Evolutionary conservation across 2,888 invertebrate genomes (phyloP).

Genomic region (Catonia carolina): DNA sequence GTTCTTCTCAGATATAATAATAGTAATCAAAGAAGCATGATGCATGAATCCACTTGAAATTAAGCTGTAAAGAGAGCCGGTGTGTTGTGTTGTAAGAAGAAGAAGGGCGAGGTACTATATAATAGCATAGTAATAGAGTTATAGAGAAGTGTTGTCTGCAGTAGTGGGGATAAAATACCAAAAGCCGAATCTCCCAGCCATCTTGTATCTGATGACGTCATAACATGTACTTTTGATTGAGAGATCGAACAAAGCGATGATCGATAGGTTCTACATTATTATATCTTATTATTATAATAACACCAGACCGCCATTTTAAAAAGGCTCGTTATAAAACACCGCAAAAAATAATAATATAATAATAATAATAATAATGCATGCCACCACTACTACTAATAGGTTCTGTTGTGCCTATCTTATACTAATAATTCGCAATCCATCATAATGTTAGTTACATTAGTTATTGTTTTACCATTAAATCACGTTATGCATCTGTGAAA

Average conservation of each 20-base stretch:
- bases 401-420: too few relatives aligned
- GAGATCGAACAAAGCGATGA: slow-evolving; percentile 16
- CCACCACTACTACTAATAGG: too few relatives aligned
- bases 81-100: slow-evolving; percentile 5
- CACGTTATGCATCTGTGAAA: too few relatives aligned
- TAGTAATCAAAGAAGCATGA: slow-evolving; percentile 28
- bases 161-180: not conserved
- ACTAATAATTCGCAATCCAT: too few relatives aligned
- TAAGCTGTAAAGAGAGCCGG: slow-evolving; percentile 23
- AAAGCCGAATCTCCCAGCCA: slow-evolving; percentile 13
- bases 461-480: too few relatives aligned
- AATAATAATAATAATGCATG: not conserved
- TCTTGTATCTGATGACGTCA: slow-evolving; percentile 21
- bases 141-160: too few relatives aligned
- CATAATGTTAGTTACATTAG: too few relatives aligned
- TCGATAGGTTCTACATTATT: not conserved
- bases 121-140: not conserved
- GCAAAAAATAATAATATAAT: not conserved
- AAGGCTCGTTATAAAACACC: not conserved
- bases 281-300: not conserved
- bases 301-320: not conserved
- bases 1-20: slow-evolving; percentile 25
- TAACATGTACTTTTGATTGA: slow-evolving; percentile 9
- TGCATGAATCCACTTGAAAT: slow-evolving; percentile 27
- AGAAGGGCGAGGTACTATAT: not conserved